Evolutionary conservation across 2,113 vertebrate genomes (phyloP).

Genomic region (Carettochelys insculpta): DNA sequence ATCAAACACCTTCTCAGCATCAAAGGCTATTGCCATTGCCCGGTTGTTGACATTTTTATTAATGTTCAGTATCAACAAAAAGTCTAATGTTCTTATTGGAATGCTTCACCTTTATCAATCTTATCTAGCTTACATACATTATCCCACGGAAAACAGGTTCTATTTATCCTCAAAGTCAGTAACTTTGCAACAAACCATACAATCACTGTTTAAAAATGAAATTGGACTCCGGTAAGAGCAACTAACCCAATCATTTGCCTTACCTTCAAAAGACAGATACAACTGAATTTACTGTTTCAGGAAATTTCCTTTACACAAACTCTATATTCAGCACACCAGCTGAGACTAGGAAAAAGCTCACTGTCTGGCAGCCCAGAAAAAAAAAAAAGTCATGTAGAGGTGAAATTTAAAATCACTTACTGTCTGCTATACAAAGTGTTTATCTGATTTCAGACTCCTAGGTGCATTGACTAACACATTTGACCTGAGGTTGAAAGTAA

Average conservation of each 20-base stretch:
- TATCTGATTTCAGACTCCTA: not conserved
- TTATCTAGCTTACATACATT: not conserved
- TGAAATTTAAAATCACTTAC: not conserved
- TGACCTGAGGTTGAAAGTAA: not conserved
- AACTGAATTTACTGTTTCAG: not conserved
- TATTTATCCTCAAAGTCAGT: not conserved
- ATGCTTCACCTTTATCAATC: not conserved
- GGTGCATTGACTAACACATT: not conserved
- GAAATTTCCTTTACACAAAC: not conserved
- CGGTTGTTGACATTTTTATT: not conserved
- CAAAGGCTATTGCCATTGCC: not conserved
- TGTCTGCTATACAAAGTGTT: not conserved
- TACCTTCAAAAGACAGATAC: not conserved
- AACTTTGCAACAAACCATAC: not conserved
- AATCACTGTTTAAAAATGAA: not conserved
- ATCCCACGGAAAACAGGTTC: not conserved
- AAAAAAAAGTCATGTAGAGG: not conserved
- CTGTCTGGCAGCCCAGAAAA: not conserved
- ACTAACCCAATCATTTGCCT: fast-evolving
- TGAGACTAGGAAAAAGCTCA: not conserved
- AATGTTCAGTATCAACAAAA: not conserved
- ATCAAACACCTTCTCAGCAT: not conserved
- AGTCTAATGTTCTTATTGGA: not conserved
- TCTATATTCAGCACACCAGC: not conserved
- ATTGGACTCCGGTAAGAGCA: not conserved